Percentiles rank a stretch among this genome's conserved stretches.
phyloP scores from a whole-genome alignment of 2,797 vertebrate genomes.

The Sebastes matsubarae region DNA sequence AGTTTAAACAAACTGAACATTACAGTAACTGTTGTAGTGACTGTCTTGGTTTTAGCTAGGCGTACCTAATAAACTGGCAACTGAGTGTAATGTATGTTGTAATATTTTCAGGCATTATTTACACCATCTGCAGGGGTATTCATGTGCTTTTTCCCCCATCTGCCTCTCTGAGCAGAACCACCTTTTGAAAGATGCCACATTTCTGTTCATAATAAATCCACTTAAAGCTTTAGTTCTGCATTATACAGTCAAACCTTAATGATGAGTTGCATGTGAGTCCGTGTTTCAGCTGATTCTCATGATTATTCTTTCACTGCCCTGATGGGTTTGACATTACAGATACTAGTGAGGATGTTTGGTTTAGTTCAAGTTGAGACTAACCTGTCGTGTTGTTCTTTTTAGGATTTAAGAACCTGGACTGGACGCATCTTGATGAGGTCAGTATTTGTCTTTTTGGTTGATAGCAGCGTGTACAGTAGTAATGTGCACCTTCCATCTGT shows the following conservation, averaged over 20 bases:
- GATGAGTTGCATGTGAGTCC: conserved; percentile 84
- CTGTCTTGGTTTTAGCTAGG: background rate
- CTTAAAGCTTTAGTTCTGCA: background rate
- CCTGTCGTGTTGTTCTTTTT: rapidly evolving
- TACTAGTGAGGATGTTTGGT: rapidly evolving
- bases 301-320: conserved; percentile 78
- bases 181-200: background rate
- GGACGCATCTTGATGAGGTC: background rate
- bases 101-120: too few species aligned
- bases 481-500: background rate
- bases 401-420: background rate
- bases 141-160: background rate
- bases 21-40: background rate
- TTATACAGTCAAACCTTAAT: conserved; percentile 65
- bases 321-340: conserved; percentile 64
- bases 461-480: background rate
- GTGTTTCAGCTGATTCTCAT: conserved; percentile 83
- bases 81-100: too few species aligned
- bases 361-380: background rate
- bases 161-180: background rate
- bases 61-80: background rate
- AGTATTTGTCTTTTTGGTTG: background rate
- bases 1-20: background rate
- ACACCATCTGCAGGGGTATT: background rate
- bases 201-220: background rate